Evolutionary conservation across 2,797 vertebrate genomes (phyloP).

Genomic region (Pseudochirops corinnae): DNA sequence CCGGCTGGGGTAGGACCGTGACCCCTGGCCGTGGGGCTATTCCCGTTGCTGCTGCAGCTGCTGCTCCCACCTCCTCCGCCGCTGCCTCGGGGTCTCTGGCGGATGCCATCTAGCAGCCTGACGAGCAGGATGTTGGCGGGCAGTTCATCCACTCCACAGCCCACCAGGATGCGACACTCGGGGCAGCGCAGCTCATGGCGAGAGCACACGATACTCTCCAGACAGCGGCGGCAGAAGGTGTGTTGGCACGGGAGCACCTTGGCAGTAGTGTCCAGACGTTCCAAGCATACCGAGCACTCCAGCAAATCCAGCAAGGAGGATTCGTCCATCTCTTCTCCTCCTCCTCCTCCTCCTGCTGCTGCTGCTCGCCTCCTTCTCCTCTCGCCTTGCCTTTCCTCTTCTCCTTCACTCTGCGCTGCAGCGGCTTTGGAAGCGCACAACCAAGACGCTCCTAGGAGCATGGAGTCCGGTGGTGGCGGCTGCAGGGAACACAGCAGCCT

Average conservation of each 20-base stretch:
- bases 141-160: conserved; percentile 96
- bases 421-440: conserved; percentile 83
- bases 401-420: conserved; percentile 76
- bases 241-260: conserved; percentile 97
- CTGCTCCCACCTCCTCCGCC: conserved; percentile 74
- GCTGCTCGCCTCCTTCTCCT: conserved; percentile 68
- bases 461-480: conserved; percentile 73
- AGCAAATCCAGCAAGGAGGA: conserved; percentile 96
- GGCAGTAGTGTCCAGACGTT: conserved; percentile 96
- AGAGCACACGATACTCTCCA: conserved; percentile 97
- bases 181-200: conserved; percentile 97
- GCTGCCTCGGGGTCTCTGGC: conserved; percentile 91
- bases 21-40: conserved; percentile 63
- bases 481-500: conserved; percentile 64
- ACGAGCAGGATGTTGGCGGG: conserved; percentile 97
- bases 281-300: conserved; percentile 98
- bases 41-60: conserved; percentile 52
- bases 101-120: conserved; percentile 95
- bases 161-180: conserved; percentile 97
- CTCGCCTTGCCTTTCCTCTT: conserved; percentile 73
- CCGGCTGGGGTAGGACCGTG: background rate
- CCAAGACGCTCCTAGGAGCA: conserved; percentile 83
- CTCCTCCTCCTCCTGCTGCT: conserved; percentile 32
- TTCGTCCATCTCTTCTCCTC: conserved; percentile 91
- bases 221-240: conserved; percentile 98